Conservation (phyloP, 2,797 vertebrate genomes). For the Gymnothorax javanicus region DNA sequence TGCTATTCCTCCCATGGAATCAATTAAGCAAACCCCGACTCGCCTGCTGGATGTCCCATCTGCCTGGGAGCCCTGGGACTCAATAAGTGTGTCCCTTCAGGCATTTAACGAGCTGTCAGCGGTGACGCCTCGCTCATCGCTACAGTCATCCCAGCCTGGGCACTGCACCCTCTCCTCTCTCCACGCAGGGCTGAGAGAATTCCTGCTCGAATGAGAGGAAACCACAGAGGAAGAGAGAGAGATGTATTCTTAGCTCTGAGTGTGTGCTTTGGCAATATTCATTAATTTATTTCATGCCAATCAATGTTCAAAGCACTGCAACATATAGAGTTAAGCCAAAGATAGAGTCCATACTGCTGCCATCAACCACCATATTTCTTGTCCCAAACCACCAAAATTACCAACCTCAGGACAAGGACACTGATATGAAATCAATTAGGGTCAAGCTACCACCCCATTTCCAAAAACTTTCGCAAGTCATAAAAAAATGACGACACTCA, state of each 20-base stretch:
- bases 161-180: background rate
- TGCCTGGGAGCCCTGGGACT: conserved; percentile 19
- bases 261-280: no score
- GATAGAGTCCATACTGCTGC: no score
- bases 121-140: background rate
- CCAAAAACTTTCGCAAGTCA: no score
- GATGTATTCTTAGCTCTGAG: background rate
- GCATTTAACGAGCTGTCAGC: conserved; percentile 30
- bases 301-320: no score
- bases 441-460: background rate
- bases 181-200: conserved; percentile 4
- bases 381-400: background rate
- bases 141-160: conserved; percentile 17
- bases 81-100: conserved; percentile 13
- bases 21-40: conserved; percentile 24
- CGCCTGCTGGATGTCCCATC: conserved; percentile 17
- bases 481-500: no score
- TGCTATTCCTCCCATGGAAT: conserved; percentile 19
- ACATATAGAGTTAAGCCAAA: no score
- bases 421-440: background rate
- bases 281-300: no score
- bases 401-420: background rate
- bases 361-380: no score
- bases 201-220: conserved; percentile 5
- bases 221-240: conserved; percentile 1